A percentile compares a stretch with the other conserved stretches of the same genome.
These are phyloP conservation scores for Onychomys torridus DNA, from an alignment of 2,797 vertebrate species.

Conservation along the genomic window DNA sequence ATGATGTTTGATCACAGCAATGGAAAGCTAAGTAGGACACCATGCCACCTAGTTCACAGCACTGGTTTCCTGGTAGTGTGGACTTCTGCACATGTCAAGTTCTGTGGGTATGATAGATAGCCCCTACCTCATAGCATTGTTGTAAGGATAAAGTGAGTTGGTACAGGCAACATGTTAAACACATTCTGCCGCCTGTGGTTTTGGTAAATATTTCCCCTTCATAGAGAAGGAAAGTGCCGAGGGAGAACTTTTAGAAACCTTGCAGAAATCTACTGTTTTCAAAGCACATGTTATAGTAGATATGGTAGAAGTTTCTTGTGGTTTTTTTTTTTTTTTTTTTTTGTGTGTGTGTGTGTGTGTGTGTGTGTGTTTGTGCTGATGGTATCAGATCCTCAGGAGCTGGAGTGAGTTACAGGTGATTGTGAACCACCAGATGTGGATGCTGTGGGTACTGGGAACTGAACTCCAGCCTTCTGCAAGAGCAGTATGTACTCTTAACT, in stretches of 20 bases:
- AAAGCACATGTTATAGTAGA: not conserved
- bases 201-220: slow-evolving; percentile 1
- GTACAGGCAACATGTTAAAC: not conserved
- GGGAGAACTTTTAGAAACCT: slow-evolving; percentile 43
- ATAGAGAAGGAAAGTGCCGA: not conserved
- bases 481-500: not conserved
- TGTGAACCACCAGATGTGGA: not conserved
- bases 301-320: slow-evolving; percentile 4
- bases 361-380: not conserved
- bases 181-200: not conserved
- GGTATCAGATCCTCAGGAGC: not conserved
- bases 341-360: no score
- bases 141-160: not conserved
- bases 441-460: not conserved
- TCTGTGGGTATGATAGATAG: not conserved
- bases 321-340: no score
- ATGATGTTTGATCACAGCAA: not conserved
- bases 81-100: not conserved
- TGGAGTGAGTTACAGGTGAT: not conserved
- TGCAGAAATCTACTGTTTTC: not conserved
- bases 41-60: not conserved
- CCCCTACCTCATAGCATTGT: not conserved
- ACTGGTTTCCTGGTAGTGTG: not conserved
- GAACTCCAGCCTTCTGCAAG: not conserved
- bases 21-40: not conserved